Evolutionary conservation across 2,888 invertebrate genomes (phyloP), one percentile per base, ranked within the genome.

Genomic region (Dugesia japonica): DNA sequence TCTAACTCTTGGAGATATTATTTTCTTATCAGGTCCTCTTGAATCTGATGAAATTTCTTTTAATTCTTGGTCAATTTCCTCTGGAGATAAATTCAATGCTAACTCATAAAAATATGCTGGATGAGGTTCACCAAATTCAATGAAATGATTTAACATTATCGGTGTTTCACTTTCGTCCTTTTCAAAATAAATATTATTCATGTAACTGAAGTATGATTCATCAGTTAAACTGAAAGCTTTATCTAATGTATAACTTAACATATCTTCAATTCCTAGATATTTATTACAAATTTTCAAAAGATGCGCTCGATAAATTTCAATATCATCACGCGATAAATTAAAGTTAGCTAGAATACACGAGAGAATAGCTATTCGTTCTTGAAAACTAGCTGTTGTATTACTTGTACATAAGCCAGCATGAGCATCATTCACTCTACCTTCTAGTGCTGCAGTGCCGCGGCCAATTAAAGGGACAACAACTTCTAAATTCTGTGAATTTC

Each of bases 281-380:
- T 13, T 56, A n/a, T 56, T 56, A 56, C 56, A 56, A 20, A 56
- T 23, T n/a, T 56, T 56, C 17, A 56, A 56, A 56, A 56, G 56
- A 56, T 56, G 56, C 20, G 56, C n/a, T n/a, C 56, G 4, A 20
- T 9, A 56, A 4, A 56, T 56, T 56, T 56, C 56, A 56, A 56
- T 56, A n/a, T 56, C 56, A 56, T 56, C 56, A n/a, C 56, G 56
- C 4, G 56, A 9, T 56, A 56, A 20, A 9, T 56, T n/a, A n/a
- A 56, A 56, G 17, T 23, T 20, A 13, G 72, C 28, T 26, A 28
- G 15, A 28, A 72, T 72, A n/a, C 28, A 17, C 26, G 28, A 28
- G 4, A 72, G 72, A 28, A 72, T 72, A 72, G 72, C 72, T 4
- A 28, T 26, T 72, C 72, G 4, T n/a, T 72, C n/a, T 28, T 72